Conservation (phyloP, 2,888 invertebrate species). For the Ennomos fuscantarius region DNA sequence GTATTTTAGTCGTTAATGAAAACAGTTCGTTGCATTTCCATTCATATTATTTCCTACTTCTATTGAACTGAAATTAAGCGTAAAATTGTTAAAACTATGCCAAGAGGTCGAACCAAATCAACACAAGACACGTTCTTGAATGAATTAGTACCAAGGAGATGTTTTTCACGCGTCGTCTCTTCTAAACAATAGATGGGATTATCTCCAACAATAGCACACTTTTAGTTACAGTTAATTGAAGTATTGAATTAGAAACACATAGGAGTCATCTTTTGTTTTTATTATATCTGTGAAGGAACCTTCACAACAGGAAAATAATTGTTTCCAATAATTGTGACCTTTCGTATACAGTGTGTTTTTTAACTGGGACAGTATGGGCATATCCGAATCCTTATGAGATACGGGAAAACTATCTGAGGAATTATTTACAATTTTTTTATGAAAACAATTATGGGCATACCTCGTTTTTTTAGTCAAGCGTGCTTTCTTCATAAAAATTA, state of each 20-base stretch:
- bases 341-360: too few relatives aligned
- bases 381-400: too few relatives aligned
- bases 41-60: slow-evolving; percentile 11
- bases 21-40: too few relatives aligned
- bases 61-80: slow-evolving; percentile 1
- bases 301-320: slow-evolving; percentile 2
- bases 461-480: too few relatives aligned
- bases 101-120: slow-evolving; percentile 34
- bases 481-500: too few relatives aligned
- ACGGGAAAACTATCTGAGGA: too few relatives aligned
- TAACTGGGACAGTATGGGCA: too few relatives aligned
- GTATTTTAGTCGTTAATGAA: too few relatives aligned
- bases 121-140: slow-evolving; percentile 34
- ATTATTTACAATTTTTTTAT: too few relatives aligned
- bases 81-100: slow-evolving; percentile 9
- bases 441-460: too few relatives aligned
- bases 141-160: slow-evolving; percentile 38
- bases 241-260: slow-evolving; percentile 19
- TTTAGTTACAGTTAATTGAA: slow-evolving; percentile 38
- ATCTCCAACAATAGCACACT: slow-evolving; percentile 19
- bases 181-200: slow-evolving; percentile 43
- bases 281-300: slow-evolving; percentile 14
- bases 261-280: slow-evolving; percentile 5
- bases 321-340: slow-evolving; percentile 13
- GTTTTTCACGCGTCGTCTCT: slow-evolving; percentile 40